Evolutionary conservation across 1,140 invertebrate genomes (phyloP), one percentile per base, ranked within the genome.

Genomic region (Stegodyphus dumicola): DNA sequence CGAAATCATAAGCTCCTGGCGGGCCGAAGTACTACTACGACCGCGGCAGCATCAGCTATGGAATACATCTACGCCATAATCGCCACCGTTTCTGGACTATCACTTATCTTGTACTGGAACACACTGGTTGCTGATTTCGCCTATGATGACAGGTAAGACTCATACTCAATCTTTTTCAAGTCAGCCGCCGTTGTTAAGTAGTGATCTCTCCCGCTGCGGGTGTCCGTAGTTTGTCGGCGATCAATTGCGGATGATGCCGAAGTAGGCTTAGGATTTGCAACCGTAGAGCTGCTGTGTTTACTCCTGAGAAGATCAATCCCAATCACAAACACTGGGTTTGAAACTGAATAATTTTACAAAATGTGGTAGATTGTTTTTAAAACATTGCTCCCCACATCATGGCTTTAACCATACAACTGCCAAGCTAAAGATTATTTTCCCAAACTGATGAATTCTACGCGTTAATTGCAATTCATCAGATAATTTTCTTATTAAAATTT

Each of bases 91-190:
- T 73, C 67, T 18, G 78, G 78, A n/a, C 17, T 87, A 51, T 81
- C 86, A 18, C 64, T 77, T 53, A 49, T 87, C 17, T 74, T 97
- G 78, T 97, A 97, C 91, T 94, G 95, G 91, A 97, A 97, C 92
- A 96, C 96, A 6, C 91, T 98, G 87, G 94, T 95, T 88, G 96
- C 95, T 74, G 95, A 95, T 89, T 98, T 98, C 92, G 96, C 97
- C 88, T 98, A 97, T 91, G 96, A 97, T 92, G 96, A 98, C 93
- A 97, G 96, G 89, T 94, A 95, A 88, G 96, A 95, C 60, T 96
- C 97, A 88, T 91, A 96, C 48, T 49, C 56, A 60, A 9, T 15
- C 17, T 15, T 67, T 67, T 7, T 18, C 7, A n/a, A 18, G 1
- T 67, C 65, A n/a, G 6, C 13, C 7, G 65, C 60, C 56, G 56